Evolutionary conservation across 2,113 vertebrate genomes (phyloP), one percentile per base, ranked within the genome.

Genomic region (Microcebus jonahi): DNA sequence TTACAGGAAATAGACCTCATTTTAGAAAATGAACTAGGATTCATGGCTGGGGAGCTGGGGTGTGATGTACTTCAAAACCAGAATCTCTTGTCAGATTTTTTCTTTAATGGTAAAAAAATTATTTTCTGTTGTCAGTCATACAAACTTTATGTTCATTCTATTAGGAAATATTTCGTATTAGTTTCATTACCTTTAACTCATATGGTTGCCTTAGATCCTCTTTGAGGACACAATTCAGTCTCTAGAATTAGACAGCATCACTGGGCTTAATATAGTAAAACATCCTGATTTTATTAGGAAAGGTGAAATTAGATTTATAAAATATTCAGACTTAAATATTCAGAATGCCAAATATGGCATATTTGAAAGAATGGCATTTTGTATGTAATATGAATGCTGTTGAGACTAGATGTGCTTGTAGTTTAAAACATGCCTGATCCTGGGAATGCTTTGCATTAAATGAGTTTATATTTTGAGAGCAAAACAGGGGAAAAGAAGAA

Each of bases 1-100:
- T 98, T 98, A 97, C 98, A 98, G 98, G 98, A 98, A 98, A 97
- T 97, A 85, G 95, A 95, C 90, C 97, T 98, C 97, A 97, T 98
- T 98, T 97, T 95, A 75, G 98, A 98, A 98, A 98, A 98, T 94
- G 97, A 96, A 83, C 98, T 94, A 85, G 86, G 96, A 93, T 98
- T 97, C 96, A 48, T 97, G 79, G 91, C 93, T 97, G 88, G 97
- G 94, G 94, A 83, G 86, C 95, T 63, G 45, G 95, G 97, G 93
- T 96, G 95, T 96, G 96, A 97, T 90, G 97, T 87, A 71, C 63
- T 98, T 97, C 85, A 96, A 92, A 96, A 65, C 71, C 96, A 95
- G 97, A 91, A 89, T 95, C 94, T 97, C 84, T 92, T 97, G 88
- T 98, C 92, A 95, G 65, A 20, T 81, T 93, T 96, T 50, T 98